These are phyloP conservation scores for Myotis pilosus DNA, from an alignment of 2,797 vertebrate species.

Conservation along the genomic window DNA sequence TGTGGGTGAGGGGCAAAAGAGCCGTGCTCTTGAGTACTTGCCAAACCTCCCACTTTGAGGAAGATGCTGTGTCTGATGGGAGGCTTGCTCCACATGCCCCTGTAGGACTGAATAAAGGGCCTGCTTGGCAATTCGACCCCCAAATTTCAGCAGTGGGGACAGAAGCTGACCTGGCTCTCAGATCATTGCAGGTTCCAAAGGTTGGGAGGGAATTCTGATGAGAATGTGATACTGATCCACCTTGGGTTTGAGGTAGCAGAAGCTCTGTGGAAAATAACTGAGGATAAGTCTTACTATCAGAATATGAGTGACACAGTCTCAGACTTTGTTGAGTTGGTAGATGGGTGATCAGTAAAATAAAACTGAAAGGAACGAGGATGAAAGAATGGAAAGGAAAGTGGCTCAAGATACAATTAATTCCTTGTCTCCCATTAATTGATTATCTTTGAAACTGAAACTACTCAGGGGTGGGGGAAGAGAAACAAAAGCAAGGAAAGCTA, in stretches of 20 bases:
- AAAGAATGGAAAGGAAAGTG: not conserved
- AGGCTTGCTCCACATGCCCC: not conserved
- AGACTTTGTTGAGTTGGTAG: not conserved
- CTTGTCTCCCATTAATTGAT: not conserved
- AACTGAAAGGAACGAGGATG: not conserved
- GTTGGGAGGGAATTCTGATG: not conserved
- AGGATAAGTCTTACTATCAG: not conserved
- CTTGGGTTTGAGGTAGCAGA: not conserved
- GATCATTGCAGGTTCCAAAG: not conserved
- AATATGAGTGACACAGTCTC: not conserved
- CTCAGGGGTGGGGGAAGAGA: not conserved
- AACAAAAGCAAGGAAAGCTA: not conserved
- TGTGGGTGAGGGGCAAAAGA: not conserved
- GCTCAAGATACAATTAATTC: not conserved
- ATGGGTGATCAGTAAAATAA: not conserved
- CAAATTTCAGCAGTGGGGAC: not conserved
- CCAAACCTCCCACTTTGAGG: rapidly evolving
- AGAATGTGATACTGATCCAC: not conserved
- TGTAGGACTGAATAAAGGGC: not conserved
- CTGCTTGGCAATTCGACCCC: not conserved
- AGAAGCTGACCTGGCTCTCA: not conserved
- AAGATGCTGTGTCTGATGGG: not conserved
- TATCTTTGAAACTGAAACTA: not conserved
- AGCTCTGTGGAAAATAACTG: not conserved
- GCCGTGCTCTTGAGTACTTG: not conserved